Percentiles rank a stretch among this genome's conserved stretches.
Evolutionary conservation across 2,888 invertebrate genomes (phyloP).

Genomic region (Rapana venosa): DNA sequence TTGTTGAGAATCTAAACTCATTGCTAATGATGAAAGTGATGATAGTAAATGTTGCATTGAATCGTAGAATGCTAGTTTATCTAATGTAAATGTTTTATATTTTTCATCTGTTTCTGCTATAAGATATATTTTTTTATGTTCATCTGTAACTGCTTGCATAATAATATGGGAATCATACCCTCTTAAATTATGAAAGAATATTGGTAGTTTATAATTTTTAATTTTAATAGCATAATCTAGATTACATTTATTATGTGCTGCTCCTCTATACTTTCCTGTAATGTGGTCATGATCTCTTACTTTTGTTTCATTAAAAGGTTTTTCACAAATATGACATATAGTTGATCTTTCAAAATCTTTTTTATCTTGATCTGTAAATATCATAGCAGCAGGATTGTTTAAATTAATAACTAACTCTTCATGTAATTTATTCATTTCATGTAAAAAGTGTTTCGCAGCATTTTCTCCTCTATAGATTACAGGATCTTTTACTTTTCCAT

Average conservation of each 20-base stretch:
- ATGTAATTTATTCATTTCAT: not conserved
- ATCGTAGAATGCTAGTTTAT: not conserved
- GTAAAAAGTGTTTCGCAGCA: too few species aligned
- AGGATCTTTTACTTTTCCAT: too few species aligned
- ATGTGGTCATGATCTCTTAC: constrained; percentile 9
- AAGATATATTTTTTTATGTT: not conserved
- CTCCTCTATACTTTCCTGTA: constrained; percentile 12
- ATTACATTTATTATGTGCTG: not conserved
- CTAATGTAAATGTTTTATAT: not conserved
- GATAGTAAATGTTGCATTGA: not conserved
- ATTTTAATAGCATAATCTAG: not conserved
- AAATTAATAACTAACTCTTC: not conserved
- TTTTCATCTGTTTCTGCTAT: not conserved
- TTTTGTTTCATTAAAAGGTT: not conserved
- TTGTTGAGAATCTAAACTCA: too few species aligned
- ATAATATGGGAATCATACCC: not conserved
- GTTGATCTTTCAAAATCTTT: not conserved
- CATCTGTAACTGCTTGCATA: not conserved
- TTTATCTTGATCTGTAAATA: not conserved
- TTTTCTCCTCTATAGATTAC: too few species aligned
- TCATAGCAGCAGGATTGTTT: not conserved
- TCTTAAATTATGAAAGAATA: not conserved
- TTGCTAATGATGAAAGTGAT: not conserved
- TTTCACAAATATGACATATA: not conserved
- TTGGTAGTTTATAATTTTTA: not conserved